Conservation (phyloP, 1,140 invertebrate genomes). For the Bombus affinis region DNA sequence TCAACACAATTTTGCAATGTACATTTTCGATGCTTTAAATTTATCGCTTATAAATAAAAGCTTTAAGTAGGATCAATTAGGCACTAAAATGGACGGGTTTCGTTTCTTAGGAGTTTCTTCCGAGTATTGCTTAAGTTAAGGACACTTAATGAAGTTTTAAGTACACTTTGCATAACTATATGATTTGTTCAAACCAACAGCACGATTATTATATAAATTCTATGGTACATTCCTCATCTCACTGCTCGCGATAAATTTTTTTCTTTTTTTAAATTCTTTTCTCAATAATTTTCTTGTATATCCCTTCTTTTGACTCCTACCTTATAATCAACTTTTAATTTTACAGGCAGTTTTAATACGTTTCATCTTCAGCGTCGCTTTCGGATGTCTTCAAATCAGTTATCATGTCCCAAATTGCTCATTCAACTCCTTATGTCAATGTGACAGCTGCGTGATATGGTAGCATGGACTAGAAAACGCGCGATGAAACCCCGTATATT, state of each 20-base stretch:
- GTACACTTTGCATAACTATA: slow-evolving; percentile 72
- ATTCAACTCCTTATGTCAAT: slow-evolving; percentile 13
- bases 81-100: slow-evolving; percentile 79
- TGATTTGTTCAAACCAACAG: slow-evolving; percentile 20
- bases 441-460: slow-evolving; percentile 36
- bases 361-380: slow-evolving; percentile 14
- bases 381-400: not conserved
- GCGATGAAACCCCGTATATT: slow-evolving; percentile 49
- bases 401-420: not conserved
- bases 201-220: not conserved
- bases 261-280: not conserved
- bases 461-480: slow-evolving; percentile 72
- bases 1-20: slow-evolving; percentile 27
- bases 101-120: slow-evolving; percentile 62
- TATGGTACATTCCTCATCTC: not conserved
- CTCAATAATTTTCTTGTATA: not conserved
- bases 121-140: slow-evolving; percentile 68
- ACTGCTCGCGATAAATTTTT: not conserved
- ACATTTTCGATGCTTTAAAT: slow-evolving; percentile 22
- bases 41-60: slow-evolving; percentile 66
- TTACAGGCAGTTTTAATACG: slow-evolving; percentile 1
- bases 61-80: slow-evolving; percentile 69
- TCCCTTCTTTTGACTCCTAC: not conserved
- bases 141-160: slow-evolving; percentile 73
- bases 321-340: not conserved